phyloP scores from a whole-genome alignment of 2,888 invertebrate species.

The Lepidochrysops patricia region DNA sequence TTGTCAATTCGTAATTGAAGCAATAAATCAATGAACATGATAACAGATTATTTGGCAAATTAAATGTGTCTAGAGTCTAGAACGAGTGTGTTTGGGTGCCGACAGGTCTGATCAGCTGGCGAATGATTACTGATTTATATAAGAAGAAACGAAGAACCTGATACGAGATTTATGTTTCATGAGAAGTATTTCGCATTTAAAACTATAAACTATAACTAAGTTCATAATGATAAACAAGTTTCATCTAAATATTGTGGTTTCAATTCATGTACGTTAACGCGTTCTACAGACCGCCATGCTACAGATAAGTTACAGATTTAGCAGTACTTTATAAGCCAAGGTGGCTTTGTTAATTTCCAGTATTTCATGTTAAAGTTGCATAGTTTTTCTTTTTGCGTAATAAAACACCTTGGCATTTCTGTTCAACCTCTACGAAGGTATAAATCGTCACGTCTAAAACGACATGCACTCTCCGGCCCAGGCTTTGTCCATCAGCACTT shows the following conservation, averaged over 20 bases:
- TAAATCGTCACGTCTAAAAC: slow-evolving; percentile 10
- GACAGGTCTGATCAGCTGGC: not conserved
- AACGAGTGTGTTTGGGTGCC: slow-evolving; percentile 1
- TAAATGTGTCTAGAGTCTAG: slow-evolving; percentile 4
- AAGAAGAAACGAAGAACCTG: not conserved
- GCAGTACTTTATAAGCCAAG: too few relatives aligned
- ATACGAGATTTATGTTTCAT: not conserved
- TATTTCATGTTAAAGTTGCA: not conserved
- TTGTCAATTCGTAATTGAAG: not conserved
- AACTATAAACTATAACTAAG: too few relatives aligned
- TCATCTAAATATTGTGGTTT: not conserved
- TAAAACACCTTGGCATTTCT: slow-evolving; percentile 5
- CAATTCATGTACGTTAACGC: not conserved
- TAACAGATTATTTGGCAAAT: slow-evolving; percentile 8
- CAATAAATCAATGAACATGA: not conserved
- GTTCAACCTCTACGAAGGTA: not conserved
- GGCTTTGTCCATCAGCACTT: slow-evolving; percentile 22
- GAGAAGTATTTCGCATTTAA: too few relatives aligned
- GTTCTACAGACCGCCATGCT: not conserved
- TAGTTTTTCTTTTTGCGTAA: slow-evolving; percentile 4
- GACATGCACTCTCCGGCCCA: slow-evolving; percentile 18
- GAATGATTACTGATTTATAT: not conserved
- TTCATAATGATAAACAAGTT: not conserved
- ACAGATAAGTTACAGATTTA: too few relatives aligned
- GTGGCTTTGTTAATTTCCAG: not conserved